A percentile compares a stretch with the other conserved stretches of the same genome.
These are phyloP conservation scores for Chrysomallon squamiferum DNA, from an alignment of 1,140 invertebrate species.

Conservation along the genomic window DNA sequence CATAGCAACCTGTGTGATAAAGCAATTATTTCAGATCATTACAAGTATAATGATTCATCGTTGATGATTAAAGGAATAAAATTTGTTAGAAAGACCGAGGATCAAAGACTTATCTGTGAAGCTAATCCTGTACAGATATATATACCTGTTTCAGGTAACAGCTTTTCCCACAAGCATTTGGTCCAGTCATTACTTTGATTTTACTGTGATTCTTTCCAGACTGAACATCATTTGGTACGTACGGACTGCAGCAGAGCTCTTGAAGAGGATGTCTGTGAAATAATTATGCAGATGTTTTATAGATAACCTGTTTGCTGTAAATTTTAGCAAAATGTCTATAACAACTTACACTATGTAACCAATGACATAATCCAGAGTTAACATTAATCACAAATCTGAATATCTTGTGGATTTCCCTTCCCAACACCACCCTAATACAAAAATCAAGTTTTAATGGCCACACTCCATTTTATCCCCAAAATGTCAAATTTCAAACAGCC, in stretches of 20 bases:
- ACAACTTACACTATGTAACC: too few relatives aligned
- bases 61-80: not conserved
- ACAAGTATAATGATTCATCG: not conserved
- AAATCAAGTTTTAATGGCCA: too few relatives aligned
- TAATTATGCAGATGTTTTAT: too few relatives aligned
- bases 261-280: constrained; percentile 79
- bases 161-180: constrained; percentile 92
- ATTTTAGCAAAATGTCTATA: too few relatives aligned
- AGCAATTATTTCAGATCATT: not conserved
- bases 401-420: too few relatives aligned
- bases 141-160: constrained; percentile 87
- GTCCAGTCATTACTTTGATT: constrained; percentile 84
- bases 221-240: constrained; percentile 76
- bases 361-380: too few relatives aligned
- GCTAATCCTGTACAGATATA: too few relatives aligned
- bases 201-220: constrained; percentile 68
- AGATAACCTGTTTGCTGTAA: too few relatives aligned
- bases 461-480: too few relatives aligned
- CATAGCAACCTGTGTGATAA: constrained; percentile 71
- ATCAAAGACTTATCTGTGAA: too few relatives aligned
- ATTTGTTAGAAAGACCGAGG: not conserved
- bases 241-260: constrained; percentile 72
- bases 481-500: too few relatives aligned
- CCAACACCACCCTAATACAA: too few relatives aligned
- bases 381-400: not conserved